Evolutionary conservation across 1,140 invertebrate species (phyloP).

Genomic region (Asobara japonica): DNA sequence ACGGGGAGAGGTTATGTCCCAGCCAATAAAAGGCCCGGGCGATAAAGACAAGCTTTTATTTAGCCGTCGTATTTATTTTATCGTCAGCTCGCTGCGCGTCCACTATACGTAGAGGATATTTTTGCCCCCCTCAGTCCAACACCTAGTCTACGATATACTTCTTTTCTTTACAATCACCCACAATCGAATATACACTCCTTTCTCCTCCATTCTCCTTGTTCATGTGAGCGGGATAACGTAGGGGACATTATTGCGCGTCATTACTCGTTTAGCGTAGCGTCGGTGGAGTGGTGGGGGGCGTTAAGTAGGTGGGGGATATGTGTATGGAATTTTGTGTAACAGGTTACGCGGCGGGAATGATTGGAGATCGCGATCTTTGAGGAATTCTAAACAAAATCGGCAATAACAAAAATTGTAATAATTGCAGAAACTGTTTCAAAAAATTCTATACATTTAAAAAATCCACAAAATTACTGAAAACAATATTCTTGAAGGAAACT

Average conservation of each 20-base stretch:
- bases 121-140: constrained; percentile 5
- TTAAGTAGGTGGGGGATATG: background rate
- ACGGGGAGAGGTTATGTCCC: background rate
- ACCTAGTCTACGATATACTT: constrained; percentile 3
- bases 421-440: no score
- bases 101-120: background rate
- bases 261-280: no score
- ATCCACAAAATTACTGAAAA: no score
- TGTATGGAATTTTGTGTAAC: background rate
- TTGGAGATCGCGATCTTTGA: background rate
- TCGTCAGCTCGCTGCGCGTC: constrained; percentile 19
- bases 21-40: constrained; percentile 32
- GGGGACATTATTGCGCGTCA: constrained; percentile 9
- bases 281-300: background rate
- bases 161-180: background rate
- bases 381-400: background rate
- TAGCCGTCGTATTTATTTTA: constrained; percentile 39
- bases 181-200: constrained; percentile 7
- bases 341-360: background rate
- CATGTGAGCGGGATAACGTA: background rate
- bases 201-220: background rate
- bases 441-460: no score
- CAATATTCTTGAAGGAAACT: background rate
- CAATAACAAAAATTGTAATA: background rate
- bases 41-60: constrained; percentile 40